Evolutionary conservation across 23 tunicate genomes (phyloP).

Genomic region (Styela plicata): DNA sequence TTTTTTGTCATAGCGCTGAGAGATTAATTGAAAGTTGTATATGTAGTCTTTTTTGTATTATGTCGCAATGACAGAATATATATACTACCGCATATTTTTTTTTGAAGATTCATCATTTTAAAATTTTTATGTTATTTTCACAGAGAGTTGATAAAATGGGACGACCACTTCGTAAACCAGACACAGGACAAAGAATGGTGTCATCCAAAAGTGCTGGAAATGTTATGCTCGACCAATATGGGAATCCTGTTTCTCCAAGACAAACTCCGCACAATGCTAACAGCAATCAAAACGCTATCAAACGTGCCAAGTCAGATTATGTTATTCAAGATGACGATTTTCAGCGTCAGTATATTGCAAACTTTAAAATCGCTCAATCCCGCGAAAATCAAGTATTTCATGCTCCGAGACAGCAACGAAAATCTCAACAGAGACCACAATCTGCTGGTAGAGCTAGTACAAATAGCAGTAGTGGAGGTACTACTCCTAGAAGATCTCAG

Average conservation of each 20-base stretch:
- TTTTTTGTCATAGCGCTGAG: too few species aligned
- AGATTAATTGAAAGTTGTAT: too few species aligned
- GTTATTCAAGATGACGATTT: conserved; percentile 20
- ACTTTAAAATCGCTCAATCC: conserved; percentile 19
- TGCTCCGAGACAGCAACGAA: conserved; percentile 19
- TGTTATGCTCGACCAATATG: conserved; percentile 20
- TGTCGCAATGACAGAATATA: too few species aligned
- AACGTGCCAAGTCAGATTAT: conserved; percentile 23
- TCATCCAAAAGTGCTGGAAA: conserved; percentile 62
- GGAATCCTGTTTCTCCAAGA: conserved; percentile 10
- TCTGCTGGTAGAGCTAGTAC: conserved; percentile 21
- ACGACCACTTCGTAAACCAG: not conserved
- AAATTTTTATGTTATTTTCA: too few species aligned
- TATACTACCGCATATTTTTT: too few species aligned
- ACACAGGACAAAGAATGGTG: conserved; percentile 15
- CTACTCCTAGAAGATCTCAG: conserved; percentile 7
- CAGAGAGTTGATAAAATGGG: conserved; percentile 1
- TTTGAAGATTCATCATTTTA: too few species aligned
- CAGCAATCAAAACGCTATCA: not conserved
- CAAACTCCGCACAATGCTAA: not conserved
- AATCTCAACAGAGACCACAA: conserved; percentile 14
- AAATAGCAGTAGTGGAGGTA: conserved; percentile 22
- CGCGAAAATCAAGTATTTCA: conserved; percentile 8
- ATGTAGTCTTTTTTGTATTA: too few species aligned
- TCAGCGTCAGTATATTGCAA: conserved; percentile 9